Conservation (phyloP, 2,113 vertebrate species). For the Osmerus eperlanus region DNA sequence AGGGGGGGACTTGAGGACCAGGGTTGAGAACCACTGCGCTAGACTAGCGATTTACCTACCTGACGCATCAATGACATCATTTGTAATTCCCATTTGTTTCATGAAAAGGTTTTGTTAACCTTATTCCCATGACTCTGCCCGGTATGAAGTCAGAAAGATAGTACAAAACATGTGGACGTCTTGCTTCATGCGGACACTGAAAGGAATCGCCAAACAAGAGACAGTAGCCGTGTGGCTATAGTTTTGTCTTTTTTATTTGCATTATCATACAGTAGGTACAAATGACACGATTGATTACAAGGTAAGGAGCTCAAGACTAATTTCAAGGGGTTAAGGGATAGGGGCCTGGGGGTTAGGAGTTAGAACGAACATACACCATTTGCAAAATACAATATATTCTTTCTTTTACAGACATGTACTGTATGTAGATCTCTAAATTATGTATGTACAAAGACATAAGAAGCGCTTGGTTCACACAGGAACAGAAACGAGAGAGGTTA, state of each 20-base stretch:
- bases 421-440: conserved; percentile 50
- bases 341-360: conserved; percentile 22
- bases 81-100: too few species aligned
- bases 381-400: conserved; percentile 69
- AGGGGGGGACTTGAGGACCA: too few species aligned
- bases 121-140: too few species aligned
- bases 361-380: conserved; percentile 60
- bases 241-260: conserved; percentile 66
- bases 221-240: conserved; percentile 24
- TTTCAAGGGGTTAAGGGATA: conserved; percentile 60
- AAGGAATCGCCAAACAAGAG: not conserved
- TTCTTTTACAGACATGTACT: conserved; percentile 47
- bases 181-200: too few species aligned
- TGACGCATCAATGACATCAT: too few species aligned
- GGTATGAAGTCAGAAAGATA: not conserved
- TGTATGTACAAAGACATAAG: conserved; percentile 61
- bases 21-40: too few species aligned
- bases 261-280: conserved; percentile 78
- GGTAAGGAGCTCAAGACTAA: conserved; percentile 62
- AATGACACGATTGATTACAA: conserved; percentile 69
- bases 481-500: conserved; percentile 26
- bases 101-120: too few species aligned
- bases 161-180: too few species aligned
- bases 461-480: conserved; percentile 29
- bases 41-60: too few species aligned